A percentile compares a stretch with the other conserved stretches of the same genome.
phyloP scores from a whole-genome alignment of 2,113 vertebrate species.

The Pandion haliaetus region DNA sequence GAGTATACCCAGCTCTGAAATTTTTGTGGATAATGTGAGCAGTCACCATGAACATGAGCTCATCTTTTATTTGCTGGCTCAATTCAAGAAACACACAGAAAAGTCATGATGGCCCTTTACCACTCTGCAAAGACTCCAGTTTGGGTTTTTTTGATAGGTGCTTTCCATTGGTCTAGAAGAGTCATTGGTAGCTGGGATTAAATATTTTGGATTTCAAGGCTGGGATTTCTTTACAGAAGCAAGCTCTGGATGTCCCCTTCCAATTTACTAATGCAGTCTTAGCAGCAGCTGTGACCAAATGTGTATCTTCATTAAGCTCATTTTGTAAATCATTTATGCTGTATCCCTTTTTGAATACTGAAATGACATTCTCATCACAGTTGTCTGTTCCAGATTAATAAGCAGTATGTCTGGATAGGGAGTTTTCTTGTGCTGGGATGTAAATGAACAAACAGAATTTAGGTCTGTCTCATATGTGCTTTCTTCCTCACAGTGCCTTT shows the following conservation, averaged over 20 bases:
- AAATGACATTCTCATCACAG: not conserved
- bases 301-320: not conserved
- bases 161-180: not conserved
- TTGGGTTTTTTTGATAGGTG: not conserved
- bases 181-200: not conserved
- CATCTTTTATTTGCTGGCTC: not conserved
- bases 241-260: not conserved
- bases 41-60: accelerated
- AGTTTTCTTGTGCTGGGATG: not conserved
- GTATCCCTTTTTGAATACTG: not conserved
- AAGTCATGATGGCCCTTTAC: not conserved
- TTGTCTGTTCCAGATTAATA: not conserved
- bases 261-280: not conserved
- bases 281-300: conserved; percentile 27
- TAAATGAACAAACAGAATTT: not conserved
- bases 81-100: not conserved
- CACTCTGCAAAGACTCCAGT: not conserved
- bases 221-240: not conserved
- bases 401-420: not conserved
- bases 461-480: not conserved
- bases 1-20: not conserved
- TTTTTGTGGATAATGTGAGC: not conserved
- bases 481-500: not conserved
- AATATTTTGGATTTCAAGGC: not conserved
- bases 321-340: not conserved